phyloP scores from a whole-genome alignment of 2,113 vertebrate species.

The Felis chaus region DNA sequence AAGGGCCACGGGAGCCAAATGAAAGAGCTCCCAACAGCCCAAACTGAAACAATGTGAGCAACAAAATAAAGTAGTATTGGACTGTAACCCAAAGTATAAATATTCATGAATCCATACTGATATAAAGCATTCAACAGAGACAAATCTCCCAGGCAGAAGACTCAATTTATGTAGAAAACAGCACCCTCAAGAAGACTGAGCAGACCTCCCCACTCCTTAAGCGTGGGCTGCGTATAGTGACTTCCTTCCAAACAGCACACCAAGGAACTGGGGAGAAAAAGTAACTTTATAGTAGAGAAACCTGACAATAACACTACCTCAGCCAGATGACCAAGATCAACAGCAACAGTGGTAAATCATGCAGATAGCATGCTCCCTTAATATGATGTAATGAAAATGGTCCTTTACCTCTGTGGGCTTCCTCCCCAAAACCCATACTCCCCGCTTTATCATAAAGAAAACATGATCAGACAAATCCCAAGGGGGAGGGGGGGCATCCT shows the following conservation, averaged over 20 bases:
- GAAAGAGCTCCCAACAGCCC: background rate
- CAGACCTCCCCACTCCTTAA: background rate
- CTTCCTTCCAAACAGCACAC: slow-evolving; percentile 4
- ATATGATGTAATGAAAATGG: background rate
- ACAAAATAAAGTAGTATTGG: background rate
- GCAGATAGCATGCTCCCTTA: background rate
- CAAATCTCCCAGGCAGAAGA: background rate
- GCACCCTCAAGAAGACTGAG: background rate
- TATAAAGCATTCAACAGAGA: background rate
- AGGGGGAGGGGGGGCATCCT: background rate
- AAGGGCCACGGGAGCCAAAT: background rate
- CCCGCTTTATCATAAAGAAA: background rate
- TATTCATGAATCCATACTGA: background rate
- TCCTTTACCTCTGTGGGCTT: background rate
- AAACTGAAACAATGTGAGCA: background rate
- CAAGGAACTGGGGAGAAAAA: background rate
- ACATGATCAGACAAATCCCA: background rate
- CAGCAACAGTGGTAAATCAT: background rate
- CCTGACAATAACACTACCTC: background rate
- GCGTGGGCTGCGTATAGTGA: background rate
- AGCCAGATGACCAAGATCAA: background rate
- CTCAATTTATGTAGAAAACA: background rate
- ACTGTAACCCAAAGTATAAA: background rate
- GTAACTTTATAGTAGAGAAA: background rate
- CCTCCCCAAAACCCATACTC: background rate